Conservation (phyloP, 2,888 invertebrate genomes). For the Drosophila incognita region DNA sequence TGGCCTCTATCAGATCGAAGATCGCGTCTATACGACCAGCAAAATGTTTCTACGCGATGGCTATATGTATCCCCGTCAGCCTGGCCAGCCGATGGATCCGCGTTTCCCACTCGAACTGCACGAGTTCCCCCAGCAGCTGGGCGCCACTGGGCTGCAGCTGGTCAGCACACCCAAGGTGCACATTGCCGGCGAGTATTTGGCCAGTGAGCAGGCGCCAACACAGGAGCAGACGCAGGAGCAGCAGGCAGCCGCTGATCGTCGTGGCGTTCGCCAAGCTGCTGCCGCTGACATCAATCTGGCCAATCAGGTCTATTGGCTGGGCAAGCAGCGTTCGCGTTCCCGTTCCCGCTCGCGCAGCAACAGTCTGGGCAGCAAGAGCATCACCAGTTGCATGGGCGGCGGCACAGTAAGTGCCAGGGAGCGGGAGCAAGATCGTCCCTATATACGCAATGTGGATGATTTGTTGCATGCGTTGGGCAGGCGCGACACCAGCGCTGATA, state of each 20-base stretch:
- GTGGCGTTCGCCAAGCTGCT: conserved; percentile 77
- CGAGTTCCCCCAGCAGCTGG: conserved; percentile 82
- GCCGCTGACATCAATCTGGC: conserved; percentile 80
- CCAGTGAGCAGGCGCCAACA: conserved; percentile 62
- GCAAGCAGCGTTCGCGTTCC: conserved; percentile 70
- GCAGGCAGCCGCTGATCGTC: conserved; percentile 54
- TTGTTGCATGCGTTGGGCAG: conserved; percentile 78
- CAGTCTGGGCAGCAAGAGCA: conserved; percentile 77
- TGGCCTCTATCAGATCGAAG: conserved; percentile 83
- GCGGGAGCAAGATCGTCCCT: conserved; percentile 57
- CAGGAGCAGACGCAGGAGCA: conserved; percentile 45
- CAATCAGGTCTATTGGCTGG: conserved; percentile 83
- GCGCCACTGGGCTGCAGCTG: conserved; percentile 81
- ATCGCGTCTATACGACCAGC: conserved; percentile 83
- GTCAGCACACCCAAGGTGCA: conserved; percentile 83
- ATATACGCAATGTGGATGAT: conserved; percentile 84
- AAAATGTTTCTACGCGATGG: conserved; percentile 84
- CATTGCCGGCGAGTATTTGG: conserved; percentile 83
- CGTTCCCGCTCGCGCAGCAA: conserved; percentile 83
- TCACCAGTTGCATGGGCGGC: conserved; percentile 62
- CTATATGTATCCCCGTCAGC: conserved; percentile 84
- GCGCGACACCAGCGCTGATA: conserved; percentile 60
- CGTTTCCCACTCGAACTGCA: conserved; percentile 83
- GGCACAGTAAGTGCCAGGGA: conserved; percentile 24
- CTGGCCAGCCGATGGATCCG: conserved; percentile 83